Evolutionary conservation across 2,113 vertebrate species (phyloP).

Genomic region (Stictonetta naevosa): DNA sequence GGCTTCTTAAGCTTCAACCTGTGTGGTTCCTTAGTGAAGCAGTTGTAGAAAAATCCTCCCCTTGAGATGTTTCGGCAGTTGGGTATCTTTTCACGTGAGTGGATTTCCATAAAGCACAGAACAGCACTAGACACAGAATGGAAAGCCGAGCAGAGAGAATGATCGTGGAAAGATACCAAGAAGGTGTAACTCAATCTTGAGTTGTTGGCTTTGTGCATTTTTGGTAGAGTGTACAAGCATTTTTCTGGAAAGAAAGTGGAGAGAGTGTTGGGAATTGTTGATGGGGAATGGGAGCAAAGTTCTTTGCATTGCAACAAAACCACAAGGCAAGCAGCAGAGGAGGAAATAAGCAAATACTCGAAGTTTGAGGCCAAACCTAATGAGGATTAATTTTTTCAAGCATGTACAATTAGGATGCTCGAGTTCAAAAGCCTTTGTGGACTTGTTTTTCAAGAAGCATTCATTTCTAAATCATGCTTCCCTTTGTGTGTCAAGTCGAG

Average conservation of each 20-base stretch:
- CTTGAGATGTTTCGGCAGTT: background rate
- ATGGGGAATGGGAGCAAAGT: background rate
- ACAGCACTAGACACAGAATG: background rate
- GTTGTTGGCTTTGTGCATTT: background rate
- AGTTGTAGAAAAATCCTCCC: background rate
- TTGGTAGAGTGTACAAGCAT: background rate
- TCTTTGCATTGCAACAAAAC: background rate
- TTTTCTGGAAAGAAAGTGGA: background rate
- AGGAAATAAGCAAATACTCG: background rate
- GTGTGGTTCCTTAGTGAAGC: background rate
- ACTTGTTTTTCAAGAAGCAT: background rate
- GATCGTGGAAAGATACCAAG: background rate
- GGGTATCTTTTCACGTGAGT: background rate
- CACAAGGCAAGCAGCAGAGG: background rate
- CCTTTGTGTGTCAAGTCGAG: background rate
- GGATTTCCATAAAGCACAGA: background rate
- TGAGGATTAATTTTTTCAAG: background rate
- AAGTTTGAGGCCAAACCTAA: background rate
- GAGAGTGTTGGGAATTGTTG: background rate
- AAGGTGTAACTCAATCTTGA: background rate
- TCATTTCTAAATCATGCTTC: background rate
- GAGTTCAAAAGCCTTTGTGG: background rate
- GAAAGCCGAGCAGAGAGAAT: background rate
- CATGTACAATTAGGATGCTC: rapidly evolving
- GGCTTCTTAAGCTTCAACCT: background rate